Percentiles rank a stretch among this genome's conserved stretches.
These are phyloP conservation scores for Sarcophilus harrisii DNA, from an alignment of 2,797 vertebrate species.

Conservation along the genomic window DNA sequence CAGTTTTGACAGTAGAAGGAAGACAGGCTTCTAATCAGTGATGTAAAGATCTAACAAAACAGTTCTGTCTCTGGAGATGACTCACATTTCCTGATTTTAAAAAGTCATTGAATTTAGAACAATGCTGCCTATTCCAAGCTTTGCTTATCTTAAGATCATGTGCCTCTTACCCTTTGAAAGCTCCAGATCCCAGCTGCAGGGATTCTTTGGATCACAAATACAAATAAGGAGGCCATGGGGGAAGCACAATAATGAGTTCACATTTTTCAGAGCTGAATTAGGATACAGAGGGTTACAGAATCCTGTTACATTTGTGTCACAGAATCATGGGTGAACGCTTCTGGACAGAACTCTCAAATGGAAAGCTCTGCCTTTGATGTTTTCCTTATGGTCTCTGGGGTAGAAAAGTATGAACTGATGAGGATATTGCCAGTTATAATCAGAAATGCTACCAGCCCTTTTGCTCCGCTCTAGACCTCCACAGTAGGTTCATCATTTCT, in stretches of 20 bases:
- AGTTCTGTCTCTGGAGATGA: constrained; percentile 75
- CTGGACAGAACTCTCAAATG: neutral
- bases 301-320: neutral
- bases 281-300: neutral
- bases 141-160: constrained; percentile 61
- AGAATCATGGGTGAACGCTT: neutral
- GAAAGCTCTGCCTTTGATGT: neutral
- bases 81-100: constrained; percentile 76
- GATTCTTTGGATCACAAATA: constrained; percentile 59
- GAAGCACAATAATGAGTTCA: neutral
- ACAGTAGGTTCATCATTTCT: neutral
- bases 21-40: constrained; percentile 54
- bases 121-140: constrained; percentile 69
- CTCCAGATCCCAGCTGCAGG: constrained; percentile 74
- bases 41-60: constrained; percentile 71
- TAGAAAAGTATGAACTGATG: neutral
- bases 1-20: neutral
- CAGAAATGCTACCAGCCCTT: neutral
- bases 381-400: neutral
- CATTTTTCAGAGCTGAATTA: neutral
- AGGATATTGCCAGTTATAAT: neutral
- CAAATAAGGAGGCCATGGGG: neutral
- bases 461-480: neutral
- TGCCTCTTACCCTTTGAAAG: constrained; percentile 63
- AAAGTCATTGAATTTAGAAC: constrained; percentile 71